These are phyloP conservation scores for Thecophora atra DNA, from an alignment of 2,888 invertebrate species.

Conservation along the genomic window DNA sequence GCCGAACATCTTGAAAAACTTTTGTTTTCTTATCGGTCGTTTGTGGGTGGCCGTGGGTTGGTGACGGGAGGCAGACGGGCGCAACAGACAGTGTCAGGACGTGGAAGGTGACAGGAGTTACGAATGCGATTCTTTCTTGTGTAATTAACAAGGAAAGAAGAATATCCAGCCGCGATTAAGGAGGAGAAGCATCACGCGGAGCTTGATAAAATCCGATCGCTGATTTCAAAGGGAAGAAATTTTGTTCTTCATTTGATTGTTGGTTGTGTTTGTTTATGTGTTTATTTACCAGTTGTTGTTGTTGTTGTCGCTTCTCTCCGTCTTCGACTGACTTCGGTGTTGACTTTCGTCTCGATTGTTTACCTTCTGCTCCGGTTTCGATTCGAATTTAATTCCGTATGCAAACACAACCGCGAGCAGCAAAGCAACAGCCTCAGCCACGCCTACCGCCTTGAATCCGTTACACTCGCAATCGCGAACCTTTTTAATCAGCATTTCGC, in stretches of 20 bases:
- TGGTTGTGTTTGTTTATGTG: conserved; percentile 34
- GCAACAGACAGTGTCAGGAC: conserved; percentile 26
- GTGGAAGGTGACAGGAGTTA: conserved; percentile 15
- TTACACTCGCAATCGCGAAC: not conserved
- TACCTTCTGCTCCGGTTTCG: conserved; percentile 16
- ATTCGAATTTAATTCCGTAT: conserved; percentile 24
- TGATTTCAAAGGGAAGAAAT: too few relatives aligned
- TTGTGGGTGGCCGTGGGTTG: not conserved
- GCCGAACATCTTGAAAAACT: conserved; percentile 7
- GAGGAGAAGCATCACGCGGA: conserved; percentile 20
- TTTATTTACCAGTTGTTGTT: conserved; percentile 32
- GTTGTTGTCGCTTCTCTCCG: not conserved
- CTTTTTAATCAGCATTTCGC: not conserved
- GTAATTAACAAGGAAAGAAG: conserved; percentile 31
- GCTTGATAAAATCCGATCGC: conserved; percentile 31
- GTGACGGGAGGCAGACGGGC: conserved; percentile 7
- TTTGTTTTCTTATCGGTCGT: conserved; percentile 33
- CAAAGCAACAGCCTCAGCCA: not conserved
- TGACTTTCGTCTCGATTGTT: conserved; percentile 20
- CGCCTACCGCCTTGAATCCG: not conserved
- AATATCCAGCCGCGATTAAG: conserved; percentile 4
- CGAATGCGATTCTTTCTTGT: conserved; percentile 31
- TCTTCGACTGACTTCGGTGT: conserved; percentile 16
- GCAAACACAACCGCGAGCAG: conserved; percentile 10
- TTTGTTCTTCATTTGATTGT: not conserved